phyloP scores from a whole-genome alignment of 2,888 invertebrate species.

The Lochmaea capreae region DNA sequence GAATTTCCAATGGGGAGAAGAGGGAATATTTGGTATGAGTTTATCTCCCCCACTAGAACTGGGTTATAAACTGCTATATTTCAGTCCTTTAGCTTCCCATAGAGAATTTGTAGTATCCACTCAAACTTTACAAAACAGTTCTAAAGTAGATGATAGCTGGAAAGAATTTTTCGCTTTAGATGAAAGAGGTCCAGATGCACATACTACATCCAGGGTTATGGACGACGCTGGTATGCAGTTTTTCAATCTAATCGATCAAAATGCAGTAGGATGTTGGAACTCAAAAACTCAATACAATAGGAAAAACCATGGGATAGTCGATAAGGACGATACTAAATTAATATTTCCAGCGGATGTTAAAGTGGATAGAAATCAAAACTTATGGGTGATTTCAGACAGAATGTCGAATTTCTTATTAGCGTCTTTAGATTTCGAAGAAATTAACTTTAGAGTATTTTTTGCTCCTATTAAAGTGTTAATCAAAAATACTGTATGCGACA shows the following conservation, averaged over 20 bases:
- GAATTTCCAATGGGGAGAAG: constrained; percentile 88
- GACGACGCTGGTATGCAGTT: constrained; percentile 81
- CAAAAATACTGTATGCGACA: constrained; percentile 79
- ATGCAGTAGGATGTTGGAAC: constrained; percentile 87
- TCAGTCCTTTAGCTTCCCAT: constrained; percentile 83
- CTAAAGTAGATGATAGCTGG: constrained; percentile 75
- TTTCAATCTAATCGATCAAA: constrained; percentile 83
- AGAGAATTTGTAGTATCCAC: constrained; percentile 86
- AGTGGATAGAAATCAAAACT: constrained; percentile 74
- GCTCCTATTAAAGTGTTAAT: constrained; percentile 76
- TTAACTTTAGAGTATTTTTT: constrained; percentile 82
- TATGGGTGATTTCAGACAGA: constrained; percentile 86
- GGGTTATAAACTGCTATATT: constrained; percentile 79
- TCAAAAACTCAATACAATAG: constrained; percentile 72
- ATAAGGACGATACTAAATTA: constrained; percentile 79
- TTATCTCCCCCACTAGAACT: constrained; percentile 75
- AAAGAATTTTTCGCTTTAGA: constrained; percentile 77
- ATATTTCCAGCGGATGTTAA: constrained; percentile 86
- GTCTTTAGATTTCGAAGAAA: constrained; percentile 78
- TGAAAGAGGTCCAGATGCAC: constrained; percentile 75
- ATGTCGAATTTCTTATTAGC: constrained; percentile 82
- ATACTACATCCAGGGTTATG: constrained; percentile 81
- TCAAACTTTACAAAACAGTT: constrained; percentile 75
- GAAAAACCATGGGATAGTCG: constrained; percentile 76
- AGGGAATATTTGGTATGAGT: constrained; percentile 78